A percentile compares a stretch with the other conserved stretches of the same genome.
phyloP scores from a whole-genome alignment of 1,140 invertebrate species.

The Bactericera cockerelli region DNA sequence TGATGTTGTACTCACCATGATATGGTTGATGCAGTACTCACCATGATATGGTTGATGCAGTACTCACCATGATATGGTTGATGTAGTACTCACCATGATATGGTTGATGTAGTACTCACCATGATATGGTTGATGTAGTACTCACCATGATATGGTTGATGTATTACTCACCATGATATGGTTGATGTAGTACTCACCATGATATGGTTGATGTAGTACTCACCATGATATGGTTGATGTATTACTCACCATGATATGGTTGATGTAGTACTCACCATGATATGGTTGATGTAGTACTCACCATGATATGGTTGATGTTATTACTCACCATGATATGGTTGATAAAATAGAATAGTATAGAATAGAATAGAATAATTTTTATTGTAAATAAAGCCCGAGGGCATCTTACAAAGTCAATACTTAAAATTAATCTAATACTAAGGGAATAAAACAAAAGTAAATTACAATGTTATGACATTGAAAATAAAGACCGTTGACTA shows the following conservation, averaged over 20 bases:
- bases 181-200: not conserved
- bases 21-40: not conserved
- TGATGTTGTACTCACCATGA: not conserved
- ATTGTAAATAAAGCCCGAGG: no score
- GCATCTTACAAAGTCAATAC: no score
- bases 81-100: not conserved
- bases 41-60: not conserved
- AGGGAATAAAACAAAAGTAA: no score
- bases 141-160: not conserved
- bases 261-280: constrained; percentile 38
- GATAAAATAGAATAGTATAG: no score
- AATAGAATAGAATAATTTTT: no score
- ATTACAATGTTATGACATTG: no score
- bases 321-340: no score
- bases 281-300: constrained; percentile 55
- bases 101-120: not conserved
- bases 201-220: not conserved
- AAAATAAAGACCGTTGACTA: no score
- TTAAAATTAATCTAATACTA: no score
- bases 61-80: not conserved
- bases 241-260: not conserved
- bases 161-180: not conserved
- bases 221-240: not conserved
- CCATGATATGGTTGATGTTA: no score
- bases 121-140: not conserved